phyloP scores from a whole-genome alignment of 2,888 invertebrate genomes.

The Dusona sp. region DNA sequence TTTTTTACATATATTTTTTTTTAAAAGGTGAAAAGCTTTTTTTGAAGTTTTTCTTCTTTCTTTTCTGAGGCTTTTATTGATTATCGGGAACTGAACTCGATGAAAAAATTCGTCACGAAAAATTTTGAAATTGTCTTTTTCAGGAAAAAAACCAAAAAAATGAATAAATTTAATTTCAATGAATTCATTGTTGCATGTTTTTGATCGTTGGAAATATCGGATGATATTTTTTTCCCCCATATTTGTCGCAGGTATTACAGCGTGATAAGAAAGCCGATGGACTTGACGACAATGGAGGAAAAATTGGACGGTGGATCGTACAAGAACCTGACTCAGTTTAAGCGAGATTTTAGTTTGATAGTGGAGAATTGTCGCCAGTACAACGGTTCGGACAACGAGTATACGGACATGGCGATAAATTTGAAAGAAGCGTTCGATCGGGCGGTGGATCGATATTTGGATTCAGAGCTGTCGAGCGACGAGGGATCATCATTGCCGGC shows the following conservation, averaged over 20 bases:
- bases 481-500: conserved; percentile 81
- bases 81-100: too few species aligned
- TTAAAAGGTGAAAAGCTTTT: too few species aligned
- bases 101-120: too few species aligned
- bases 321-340: conserved; percentile 91
- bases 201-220: background rate
- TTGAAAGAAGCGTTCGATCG: conserved; percentile 93
- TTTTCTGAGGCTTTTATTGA: too few species aligned
- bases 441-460: conserved; percentile 93
- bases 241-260: conserved; percentile 85
- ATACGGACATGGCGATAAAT: conserved; percentile 95
- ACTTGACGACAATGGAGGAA: conserved; percentile 94
- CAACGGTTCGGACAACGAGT: conserved; percentile 97
- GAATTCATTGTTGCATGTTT: background rate
- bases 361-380: conserved; percentile 96
- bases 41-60: too few species aligned
- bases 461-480: conserved; percentile 92
- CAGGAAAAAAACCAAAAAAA: background rate
- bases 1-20: too few species aligned
- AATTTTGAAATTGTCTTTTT: too few species aligned
- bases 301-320: conserved; percentile 93
- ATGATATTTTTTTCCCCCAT: background rate
- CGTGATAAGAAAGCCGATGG: conserved; percentile 92
- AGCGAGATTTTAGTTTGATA: conserved; percentile 95
- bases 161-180: background rate